These are phyloP conservation scores for Ernsta delagoae DNA, from an alignment of 2,888 invertebrate genomes.

Conservation along the genomic window DNA sequence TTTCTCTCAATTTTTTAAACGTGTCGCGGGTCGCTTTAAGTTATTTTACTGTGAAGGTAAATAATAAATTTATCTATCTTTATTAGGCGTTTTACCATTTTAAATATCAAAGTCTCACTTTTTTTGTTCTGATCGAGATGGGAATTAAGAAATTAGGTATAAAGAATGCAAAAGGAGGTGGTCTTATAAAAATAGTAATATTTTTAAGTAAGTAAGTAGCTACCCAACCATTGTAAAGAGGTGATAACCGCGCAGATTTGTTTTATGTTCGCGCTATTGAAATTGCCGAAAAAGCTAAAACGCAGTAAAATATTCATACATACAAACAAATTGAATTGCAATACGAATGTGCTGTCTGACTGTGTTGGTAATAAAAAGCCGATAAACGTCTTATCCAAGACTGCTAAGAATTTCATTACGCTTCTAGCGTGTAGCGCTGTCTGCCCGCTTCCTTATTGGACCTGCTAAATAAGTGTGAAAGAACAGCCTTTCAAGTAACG, in stretches of 20 bases:
- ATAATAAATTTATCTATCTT: too few species aligned
- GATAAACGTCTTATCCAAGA: slow-evolving; percentile 37
- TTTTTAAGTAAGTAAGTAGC: too few species aligned
- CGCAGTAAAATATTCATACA: neutral
- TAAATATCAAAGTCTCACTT: too few species aligned
- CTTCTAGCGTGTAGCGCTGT: slow-evolving; percentile 31
- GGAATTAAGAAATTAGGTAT: too few species aligned
- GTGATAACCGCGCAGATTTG: neutral
- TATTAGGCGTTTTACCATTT: too few species aligned
- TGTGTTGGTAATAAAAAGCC: slow-evolving; percentile 34
- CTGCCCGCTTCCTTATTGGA: slow-evolving; percentile 33
- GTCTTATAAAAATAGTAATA: too few species aligned
- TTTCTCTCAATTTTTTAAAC: neutral
- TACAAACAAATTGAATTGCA: slow-evolving; percentile 32
- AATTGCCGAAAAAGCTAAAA: neutral
- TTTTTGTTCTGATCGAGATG: too few species aligned
- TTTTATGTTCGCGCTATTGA: neutral
- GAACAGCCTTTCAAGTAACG: slow-evolving; percentile 24
- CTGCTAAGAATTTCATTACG: slow-evolving; percentile 38
- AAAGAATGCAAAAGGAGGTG: too few species aligned
- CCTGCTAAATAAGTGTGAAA: slow-evolving; percentile 36
- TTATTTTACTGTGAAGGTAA: too few species aligned
- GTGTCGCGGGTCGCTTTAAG: too few species aligned
- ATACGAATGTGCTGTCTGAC: slow-evolving; percentile 28
- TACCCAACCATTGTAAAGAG: too few species aligned